Conservation (phyloP, 1,140 invertebrate species). For the Tetranychus urticae region DNA sequence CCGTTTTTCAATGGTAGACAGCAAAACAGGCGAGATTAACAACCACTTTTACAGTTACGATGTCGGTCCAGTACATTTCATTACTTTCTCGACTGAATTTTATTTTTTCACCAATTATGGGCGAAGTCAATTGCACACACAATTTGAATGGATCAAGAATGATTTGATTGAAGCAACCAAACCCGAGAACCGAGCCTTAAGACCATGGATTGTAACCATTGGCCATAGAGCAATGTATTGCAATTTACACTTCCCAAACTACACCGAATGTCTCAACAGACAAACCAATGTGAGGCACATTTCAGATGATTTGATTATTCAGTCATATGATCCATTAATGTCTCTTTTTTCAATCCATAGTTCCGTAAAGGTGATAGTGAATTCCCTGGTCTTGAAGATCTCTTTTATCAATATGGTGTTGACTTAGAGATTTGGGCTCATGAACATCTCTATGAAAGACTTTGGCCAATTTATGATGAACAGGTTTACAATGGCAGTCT, state of each 20-base stretch:
- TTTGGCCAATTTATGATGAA: conserved; percentile 75
- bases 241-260: conserved; percentile 58
- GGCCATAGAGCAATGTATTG: conserved; percentile 97
- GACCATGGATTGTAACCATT: conserved; percentile 79
- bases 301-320: not conserved
- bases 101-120: conserved; percentile 75
- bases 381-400: conserved; percentile 40
- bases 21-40: conserved; percentile 5
- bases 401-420: conserved; percentile 52
- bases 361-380: conserved; percentile 11
- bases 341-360: not conserved
- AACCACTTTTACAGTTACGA: conserved; percentile 25
- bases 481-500: conserved; percentile 47
- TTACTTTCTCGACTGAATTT: conserved; percentile 74
- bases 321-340: too few species aligned
- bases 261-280: conserved; percentile 35
- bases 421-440: conserved; percentile 88
- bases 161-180: conserved; percentile 41
- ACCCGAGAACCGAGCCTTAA: conserved; percentile 31
- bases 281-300: conserved; percentile 29
- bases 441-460: conserved; percentile 80
- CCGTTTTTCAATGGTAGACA: conserved; percentile 33
- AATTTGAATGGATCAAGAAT: conserved; percentile 65
- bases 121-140: conserved; percentile 44
- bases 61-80: conserved; percentile 70